Evolutionary conservation across 2,797 vertebrate genomes (phyloP).

Genomic region (Urophycis tenuis): DNA sequence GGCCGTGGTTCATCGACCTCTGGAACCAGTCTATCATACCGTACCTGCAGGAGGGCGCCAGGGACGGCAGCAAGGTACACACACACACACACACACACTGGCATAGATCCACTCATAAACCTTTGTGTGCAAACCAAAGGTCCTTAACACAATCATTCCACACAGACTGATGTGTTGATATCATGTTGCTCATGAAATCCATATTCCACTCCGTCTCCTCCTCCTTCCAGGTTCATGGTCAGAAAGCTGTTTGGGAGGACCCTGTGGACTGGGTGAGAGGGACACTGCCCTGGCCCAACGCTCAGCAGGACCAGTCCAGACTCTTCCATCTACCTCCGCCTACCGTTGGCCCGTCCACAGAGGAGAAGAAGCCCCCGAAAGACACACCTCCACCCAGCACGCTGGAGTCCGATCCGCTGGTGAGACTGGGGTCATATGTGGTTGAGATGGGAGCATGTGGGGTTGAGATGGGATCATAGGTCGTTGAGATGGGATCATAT

Average conservation of each 20-base stretch:
- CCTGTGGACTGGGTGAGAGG: conserved; percentile 97
- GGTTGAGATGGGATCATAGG: too few relatives aligned
- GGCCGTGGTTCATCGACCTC: conserved; percentile 97
- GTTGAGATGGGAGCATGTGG: background rate
- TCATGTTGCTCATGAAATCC: background rate
- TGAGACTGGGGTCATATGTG: conserved; percentile 46
- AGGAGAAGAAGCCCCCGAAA: conserved; percentile 79
- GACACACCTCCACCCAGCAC: conserved; percentile 81
- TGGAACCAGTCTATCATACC: conserved; percentile 99
- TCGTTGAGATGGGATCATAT: too few relatives aligned
- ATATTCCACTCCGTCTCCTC: background rate
- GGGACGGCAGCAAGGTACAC: conserved; percentile 89
- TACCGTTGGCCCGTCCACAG: conserved; percentile 72
- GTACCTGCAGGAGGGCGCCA: conserved; percentile 91
- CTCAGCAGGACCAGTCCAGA: conserved; percentile 92
- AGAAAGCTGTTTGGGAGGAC: conserved; percentile 94
- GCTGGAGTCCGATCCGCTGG: conserved; percentile 90
- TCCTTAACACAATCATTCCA: background rate
- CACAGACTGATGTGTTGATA: background rate
- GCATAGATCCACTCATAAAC: background rate
- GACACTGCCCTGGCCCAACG: conserved; percentile 91
- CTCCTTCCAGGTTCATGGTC: conserved; percentile 81
- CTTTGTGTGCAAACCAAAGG: background rate
- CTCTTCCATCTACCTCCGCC: conserved; percentile 93
- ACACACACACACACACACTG: conserved; percentile 7